phyloP scores from a whole-genome alignment of 2,113 vertebrate genomes.

The Coptodon rendalli region DNA sequence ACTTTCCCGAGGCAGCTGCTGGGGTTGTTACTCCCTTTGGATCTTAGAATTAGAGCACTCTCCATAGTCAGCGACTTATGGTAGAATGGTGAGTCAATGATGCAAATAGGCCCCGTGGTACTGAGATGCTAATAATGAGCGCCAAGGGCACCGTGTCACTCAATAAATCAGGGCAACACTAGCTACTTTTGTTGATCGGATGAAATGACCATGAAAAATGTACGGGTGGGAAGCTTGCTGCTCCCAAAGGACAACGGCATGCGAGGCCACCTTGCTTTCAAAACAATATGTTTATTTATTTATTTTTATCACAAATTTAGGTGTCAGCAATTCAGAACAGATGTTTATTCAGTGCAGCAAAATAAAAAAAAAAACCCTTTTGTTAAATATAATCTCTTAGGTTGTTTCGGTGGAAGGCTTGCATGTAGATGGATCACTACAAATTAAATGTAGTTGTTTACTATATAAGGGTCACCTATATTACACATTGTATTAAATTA shows the following conservation, averaged over 20 bases:
- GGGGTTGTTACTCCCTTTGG: conserved; percentile 45
- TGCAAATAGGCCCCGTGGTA: conserved; percentile 40
- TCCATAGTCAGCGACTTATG: conserved; percentile 48
- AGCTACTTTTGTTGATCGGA: not conserved
- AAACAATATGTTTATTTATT: not conserved
- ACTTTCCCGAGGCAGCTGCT: conserved; percentile 45
- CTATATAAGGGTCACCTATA: not conserved
- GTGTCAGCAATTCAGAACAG: not conserved
- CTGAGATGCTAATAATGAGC: conserved; percentile 30
- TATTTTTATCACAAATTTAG: not conserved
- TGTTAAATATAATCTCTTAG: not conserved
- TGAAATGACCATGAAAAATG: not conserved
- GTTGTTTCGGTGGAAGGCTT: not conserved
- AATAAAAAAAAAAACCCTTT: not conserved
- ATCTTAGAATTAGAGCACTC: conserved; percentile 30
- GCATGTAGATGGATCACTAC: not conserved
- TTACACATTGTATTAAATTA: not conserved
- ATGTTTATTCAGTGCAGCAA: not conserved
- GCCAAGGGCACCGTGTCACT: conserved; percentile 46
- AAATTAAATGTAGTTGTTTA: not conserved
- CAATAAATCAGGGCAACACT: not conserved
- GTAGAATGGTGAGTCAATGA: conserved; percentile 20
- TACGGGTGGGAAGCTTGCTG: not conserved
- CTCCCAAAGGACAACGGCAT: not conserved
- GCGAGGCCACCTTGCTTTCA: not conserved